A percentile compares a stretch with the other conserved stretches of the same genome.
These are phyloP conservation scores for Trachelus tabidus DNA, from an alignment of 2,888 invertebrate genomes.

Conservation along the genomic window DNA sequence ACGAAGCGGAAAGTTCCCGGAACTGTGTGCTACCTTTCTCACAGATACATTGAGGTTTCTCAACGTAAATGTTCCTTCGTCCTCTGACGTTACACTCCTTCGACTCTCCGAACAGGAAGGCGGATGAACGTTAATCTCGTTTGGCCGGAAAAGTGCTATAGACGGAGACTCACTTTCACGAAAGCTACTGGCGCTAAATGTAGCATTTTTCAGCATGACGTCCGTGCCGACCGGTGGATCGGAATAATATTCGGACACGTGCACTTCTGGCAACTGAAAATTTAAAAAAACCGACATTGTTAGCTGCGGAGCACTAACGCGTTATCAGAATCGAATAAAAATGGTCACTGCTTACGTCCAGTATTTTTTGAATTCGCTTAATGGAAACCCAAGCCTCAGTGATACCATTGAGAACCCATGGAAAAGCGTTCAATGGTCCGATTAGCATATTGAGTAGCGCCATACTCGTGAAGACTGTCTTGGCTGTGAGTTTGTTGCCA, in stretches of 20 bases:
- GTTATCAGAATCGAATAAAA: too few species aligned
- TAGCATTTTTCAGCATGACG: slow-evolving; percentile 48
- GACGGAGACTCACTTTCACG: slow-evolving; percentile 20
- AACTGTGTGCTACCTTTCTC: slow-evolving; percentile 63
- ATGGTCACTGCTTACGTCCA: slow-evolving; percentile 72
- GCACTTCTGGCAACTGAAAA: slow-evolving; percentile 72
- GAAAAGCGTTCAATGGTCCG: slow-evolving; percentile 94
- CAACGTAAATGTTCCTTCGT: slow-evolving; percentile 58
- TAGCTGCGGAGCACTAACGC: too few species aligned
- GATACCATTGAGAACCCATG: slow-evolving; percentile 97
- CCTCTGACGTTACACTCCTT: slow-evolving; percentile 46
- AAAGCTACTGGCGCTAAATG: slow-evolving; percentile 35
- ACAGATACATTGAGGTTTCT: slow-evolving; percentile 62
- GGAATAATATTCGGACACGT: slow-evolving; percentile 73
- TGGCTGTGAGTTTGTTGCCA: slow-evolving; percentile 84
- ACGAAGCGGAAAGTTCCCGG: slow-evolving; percentile 51
- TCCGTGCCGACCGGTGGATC: slow-evolving; percentile 47
- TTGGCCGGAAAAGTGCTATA: slow-evolving; percentile 5
- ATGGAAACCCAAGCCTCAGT: slow-evolving; percentile 96
- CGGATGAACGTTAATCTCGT: slow-evolving; percentile 22
- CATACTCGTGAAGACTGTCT: slow-evolving; percentile 93
- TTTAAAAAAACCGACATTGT: not conserved
- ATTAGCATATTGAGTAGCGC: slow-evolving; percentile 97
- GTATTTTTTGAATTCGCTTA: slow-evolving; percentile 84
- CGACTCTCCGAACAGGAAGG: slow-evolving; percentile 32